These are phyloP conservation scores for Epirrhoe alternata DNA, from an alignment of 2,888 invertebrate genomes.

Conservation along the genomic window DNA sequence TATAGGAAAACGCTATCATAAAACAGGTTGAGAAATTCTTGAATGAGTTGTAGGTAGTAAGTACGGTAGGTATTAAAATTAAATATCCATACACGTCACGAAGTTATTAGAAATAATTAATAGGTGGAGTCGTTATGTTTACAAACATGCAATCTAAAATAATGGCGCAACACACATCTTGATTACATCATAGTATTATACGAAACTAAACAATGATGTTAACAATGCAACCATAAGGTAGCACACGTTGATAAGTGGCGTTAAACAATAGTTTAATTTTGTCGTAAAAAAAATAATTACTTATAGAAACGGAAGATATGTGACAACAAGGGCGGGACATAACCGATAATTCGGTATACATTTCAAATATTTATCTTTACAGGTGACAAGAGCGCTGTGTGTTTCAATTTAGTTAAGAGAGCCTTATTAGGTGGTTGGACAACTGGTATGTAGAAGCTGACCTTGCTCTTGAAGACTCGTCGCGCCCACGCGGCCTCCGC, in stretches of 20 bases:
- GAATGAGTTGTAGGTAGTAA: slow-evolving; percentile 7
- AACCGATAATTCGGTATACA: slow-evolving; percentile 1
- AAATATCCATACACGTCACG: background rate
- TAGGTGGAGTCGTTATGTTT: slow-evolving; percentile 12
- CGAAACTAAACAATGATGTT: background rate
- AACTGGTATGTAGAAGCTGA: slow-evolving; percentile 44
- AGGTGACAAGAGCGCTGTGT: slow-evolving; percentile 8
- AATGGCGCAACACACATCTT: slow-evolving; percentile 14
- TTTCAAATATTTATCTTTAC: background rate
- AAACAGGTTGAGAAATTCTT: slow-evolving; percentile 20
- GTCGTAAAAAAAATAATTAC: slow-evolving; percentile 3
- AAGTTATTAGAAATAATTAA: slow-evolving; percentile 11
- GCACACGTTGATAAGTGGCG: slow-evolving; percentile 3
- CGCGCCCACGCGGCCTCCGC: slow-evolving; percentile 73
- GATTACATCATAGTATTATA: slow-evolving; percentile 12
- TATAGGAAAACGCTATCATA: slow-evolving; percentile 19
- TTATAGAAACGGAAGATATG: background rate
- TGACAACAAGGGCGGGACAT: background rate
- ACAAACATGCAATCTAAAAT: slow-evolving; percentile 13
- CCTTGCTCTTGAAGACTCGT: slow-evolving; percentile 78
- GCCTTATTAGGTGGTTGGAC: slow-evolving; percentile 29
- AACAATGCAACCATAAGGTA: slow-evolving; percentile 13
- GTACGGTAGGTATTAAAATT: background rate
- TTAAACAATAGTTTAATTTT: slow-evolving; percentile 10
- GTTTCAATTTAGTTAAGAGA: slow-evolving; percentile 14